Conservation (phyloP, 2,888 invertebrate genomes). For the Sicus ferrugineus region DNA sequence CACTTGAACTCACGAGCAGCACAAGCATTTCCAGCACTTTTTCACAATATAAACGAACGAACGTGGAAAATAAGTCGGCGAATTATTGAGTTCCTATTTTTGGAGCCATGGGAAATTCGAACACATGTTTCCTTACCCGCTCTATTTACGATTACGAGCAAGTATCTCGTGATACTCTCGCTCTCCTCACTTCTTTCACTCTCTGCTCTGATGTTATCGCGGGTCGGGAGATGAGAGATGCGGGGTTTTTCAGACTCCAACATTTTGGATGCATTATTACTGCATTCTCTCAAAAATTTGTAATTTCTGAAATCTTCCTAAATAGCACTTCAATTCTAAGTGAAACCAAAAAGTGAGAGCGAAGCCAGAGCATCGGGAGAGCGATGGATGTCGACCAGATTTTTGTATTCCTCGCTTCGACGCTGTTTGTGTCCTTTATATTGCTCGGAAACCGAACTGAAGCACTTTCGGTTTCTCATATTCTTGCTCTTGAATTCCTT, state of each 20-base stretch:
- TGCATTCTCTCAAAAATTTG: slow-evolving; percentile 3
- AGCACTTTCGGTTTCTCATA: background rate
- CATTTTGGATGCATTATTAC: no score
- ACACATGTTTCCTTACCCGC: slow-evolving; percentile 40
- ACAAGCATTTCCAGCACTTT: slow-evolving; percentile 14
- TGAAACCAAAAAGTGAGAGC: background rate
- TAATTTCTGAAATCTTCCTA: background rate
- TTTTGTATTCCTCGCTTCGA: background rate
- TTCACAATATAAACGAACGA: slow-evolving; percentile 20
- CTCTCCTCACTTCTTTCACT: slow-evolving; percentile 11
- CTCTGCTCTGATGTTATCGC: slow-evolving; percentile 1
- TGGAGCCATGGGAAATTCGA: slow-evolving; percentile 45
- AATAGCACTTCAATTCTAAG: no score
- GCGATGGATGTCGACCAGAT: background rate
- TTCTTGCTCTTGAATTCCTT: slow-evolving; percentile 35
- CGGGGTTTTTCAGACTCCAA: slow-evolving; percentile 5
- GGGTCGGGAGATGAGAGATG: background rate
- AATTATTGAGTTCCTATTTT: slow-evolving; percentile 42
- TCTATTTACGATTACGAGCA: background rate
- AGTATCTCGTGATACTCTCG: background rate
- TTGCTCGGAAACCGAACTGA: background rate
- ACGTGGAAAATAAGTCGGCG: slow-evolving; percentile 29
- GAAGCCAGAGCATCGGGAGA: no score
- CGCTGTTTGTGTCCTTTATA: slow-evolving; percentile 1
- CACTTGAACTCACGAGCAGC: slow-evolving; percentile 33